Conservation (phyloP, 2,113 vertebrate species). For the Tringa solitaria region DNA sequence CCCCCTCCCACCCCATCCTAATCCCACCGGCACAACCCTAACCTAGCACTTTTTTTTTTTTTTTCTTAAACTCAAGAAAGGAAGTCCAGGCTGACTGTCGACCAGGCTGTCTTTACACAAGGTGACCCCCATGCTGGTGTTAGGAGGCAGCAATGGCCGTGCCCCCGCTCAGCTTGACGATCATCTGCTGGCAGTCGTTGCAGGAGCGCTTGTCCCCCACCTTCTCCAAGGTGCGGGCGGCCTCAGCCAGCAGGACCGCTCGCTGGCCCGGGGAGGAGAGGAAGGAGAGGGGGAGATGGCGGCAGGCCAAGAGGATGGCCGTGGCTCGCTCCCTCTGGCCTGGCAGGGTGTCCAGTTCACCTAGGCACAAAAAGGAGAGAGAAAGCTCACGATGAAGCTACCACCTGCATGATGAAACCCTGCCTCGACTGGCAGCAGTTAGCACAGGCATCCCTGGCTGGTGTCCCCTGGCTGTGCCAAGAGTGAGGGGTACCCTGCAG, state of each 20-base stretch:
- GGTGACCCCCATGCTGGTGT: fast-evolving
- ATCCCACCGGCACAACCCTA: conserved; percentile 28
- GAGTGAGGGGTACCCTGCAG: not conserved
- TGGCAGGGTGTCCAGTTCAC: conserved; percentile 82
- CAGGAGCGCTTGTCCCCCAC: conserved; percentile 93
- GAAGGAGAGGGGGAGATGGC: conserved; percentile 93
- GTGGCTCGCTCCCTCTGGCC: conserved; percentile 93
- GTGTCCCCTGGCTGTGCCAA: not conserved
- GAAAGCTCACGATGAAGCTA: not conserved
- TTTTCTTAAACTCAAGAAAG: not conserved
- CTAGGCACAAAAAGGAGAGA: not conserved
- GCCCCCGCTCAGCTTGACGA: conserved; percentile 90
- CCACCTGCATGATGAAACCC: not conserved
- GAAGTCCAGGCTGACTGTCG: not conserved
- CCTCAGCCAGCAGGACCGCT: conserved; percentile 90
- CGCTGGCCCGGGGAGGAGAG: conserved; percentile 91
- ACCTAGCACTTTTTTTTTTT: not conserved
- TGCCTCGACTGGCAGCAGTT: not conserved
- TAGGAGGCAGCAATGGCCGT: conserved; percentile 92
- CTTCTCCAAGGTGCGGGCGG: conserved; percentile 94
- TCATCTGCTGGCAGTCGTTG: conserved; percentile 94
- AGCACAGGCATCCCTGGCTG: not conserved
- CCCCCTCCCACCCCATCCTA: not conserved
- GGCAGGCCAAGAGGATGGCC: conserved; percentile 93
- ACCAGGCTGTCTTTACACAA: not conserved